These are phyloP conservation scores for Eulemur rubriventer DNA, from an alignment of 2,797 vertebrate species.

Conservation along the genomic window DNA sequence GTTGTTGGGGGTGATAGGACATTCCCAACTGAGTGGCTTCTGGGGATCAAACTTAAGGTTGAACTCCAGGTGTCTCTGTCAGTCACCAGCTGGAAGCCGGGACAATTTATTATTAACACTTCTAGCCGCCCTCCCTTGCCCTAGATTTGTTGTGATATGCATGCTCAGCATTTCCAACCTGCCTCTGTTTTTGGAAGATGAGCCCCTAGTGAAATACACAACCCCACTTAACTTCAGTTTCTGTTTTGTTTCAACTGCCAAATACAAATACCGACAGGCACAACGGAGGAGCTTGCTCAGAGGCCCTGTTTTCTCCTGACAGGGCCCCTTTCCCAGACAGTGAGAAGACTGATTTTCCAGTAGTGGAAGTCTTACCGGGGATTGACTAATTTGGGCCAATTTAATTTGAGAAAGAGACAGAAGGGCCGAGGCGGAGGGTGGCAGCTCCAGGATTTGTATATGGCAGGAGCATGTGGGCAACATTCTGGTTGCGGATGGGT, in stretches of 20 bases:
- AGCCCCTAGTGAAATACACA: not conserved
- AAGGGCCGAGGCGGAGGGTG: not conserved
- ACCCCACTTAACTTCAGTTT: not conserved
- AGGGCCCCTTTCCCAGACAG: not conserved
- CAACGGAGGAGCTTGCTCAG: not conserved
- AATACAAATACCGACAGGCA: not conserved
- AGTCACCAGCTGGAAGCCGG: slow-evolving; percentile 39
- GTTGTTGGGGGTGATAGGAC: not conserved
- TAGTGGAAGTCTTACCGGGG: not conserved
- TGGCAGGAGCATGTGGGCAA: not conserved
- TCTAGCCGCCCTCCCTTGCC: not conserved
- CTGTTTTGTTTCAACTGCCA: not conserved
- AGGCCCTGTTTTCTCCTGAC: not conserved
- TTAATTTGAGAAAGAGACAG: not conserved
- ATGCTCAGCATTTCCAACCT: not conserved
- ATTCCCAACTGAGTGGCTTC: not conserved
- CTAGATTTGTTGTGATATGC: not conserved
- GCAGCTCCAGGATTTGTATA: not conserved
- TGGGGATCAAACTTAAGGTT: not conserved
- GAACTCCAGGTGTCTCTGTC: slow-evolving; percentile 44
- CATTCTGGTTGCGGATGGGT: not conserved
- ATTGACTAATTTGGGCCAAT: not conserved
- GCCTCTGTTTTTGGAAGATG: slow-evolving; percentile 4
- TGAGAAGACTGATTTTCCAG: not conserved
- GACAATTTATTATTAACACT: not conserved